Evolutionary conservation across 30 jellyfish, hydroid and myxozoan genomes (phyloP), one percentile per base, ranked within the genome.

Genomic region (Hydractinia symbiolongicarpus): DNA sequence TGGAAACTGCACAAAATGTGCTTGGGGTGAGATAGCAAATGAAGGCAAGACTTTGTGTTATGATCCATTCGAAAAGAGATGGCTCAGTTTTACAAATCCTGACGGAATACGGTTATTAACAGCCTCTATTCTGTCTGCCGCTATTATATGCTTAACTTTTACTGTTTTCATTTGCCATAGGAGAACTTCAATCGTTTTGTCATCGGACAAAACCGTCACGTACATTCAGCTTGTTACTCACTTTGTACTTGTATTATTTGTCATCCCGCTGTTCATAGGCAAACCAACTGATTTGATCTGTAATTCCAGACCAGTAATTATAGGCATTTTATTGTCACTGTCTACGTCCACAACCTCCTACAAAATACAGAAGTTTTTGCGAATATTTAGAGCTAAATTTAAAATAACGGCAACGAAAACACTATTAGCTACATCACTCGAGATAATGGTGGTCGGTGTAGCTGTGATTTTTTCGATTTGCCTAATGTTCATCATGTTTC

Each of bases 301-400:
- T 13, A 7, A 6, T 6, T n/a, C 17, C 9, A 44, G 74, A 64
- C 74, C 74, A 13, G 17, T 64, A 6, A 51, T 51, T 6, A 6
- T 51, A 1, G 74, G 74, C 9, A n/a, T 51, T n/a, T n/a, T 64
- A 13, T 51, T 64, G 19, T n/a, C 74, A 7, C 40, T 64, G 19
- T n/a, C 40, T n/a, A 64, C 74, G 4, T 64, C 74, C 52, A 64
- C 4, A n/a, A n/a, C 40, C 52, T 51, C 40, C 74, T 44, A 44
- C 40, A 64, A 64, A 51, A 64, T 51, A 64, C 74, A 64, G 40
- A 64, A 64, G 40, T 64, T 64, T 13, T 51, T 64, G 74, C 74
- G 40, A 44, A 64, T 64, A 6, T 64, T 64, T 64, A 44, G 40
- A 64, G 19, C 74, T n/a, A 64, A 64, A 64, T n/a, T 13, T n/a